These are phyloP conservation scores for Leucopternis melanops DNA, from an alignment of 2,113 vertebrate species.

Conservation along the genomic window DNA sequence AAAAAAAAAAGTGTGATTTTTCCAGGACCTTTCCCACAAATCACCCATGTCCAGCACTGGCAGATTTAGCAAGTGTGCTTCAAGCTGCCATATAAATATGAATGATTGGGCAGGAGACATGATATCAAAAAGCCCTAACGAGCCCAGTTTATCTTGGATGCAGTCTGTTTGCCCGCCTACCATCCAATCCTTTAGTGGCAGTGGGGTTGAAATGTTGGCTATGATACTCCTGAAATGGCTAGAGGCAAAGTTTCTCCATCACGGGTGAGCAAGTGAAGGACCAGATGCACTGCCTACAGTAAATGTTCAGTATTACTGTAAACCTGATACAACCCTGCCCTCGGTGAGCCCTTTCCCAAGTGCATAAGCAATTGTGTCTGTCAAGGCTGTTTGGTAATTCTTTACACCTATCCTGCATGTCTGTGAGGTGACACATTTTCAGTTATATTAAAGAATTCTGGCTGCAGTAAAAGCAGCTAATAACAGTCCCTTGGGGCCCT, in stretches of 20 bases:
- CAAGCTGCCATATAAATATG: background rate
- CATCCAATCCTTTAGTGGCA: background rate
- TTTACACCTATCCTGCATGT: background rate
- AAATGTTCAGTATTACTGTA: background rate
- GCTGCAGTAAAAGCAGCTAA: background rate
- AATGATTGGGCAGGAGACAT: background rate
- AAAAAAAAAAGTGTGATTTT: background rate
- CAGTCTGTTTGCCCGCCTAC: background rate
- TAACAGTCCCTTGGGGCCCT: background rate
- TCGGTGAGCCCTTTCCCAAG: background rate
- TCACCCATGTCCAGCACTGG: rapidly evolving
- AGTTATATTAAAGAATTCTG: background rate
- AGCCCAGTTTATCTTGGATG: background rate
- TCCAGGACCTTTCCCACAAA: background rate
- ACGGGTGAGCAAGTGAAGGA: background rate
- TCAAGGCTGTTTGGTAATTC: background rate
- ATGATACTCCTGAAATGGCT: background rate
- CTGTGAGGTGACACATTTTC: background rate
- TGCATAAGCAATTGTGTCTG: background rate
- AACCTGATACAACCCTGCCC: background rate
- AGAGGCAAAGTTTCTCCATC: background rate
- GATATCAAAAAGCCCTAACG: background rate
- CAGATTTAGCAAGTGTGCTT: background rate
- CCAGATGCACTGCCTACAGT: rapidly evolving
- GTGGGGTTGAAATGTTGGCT: background rate